phyloP scores from a whole-genome alignment of 2,113 vertebrate species.

The Rhizomys pruinosus region DNA sequence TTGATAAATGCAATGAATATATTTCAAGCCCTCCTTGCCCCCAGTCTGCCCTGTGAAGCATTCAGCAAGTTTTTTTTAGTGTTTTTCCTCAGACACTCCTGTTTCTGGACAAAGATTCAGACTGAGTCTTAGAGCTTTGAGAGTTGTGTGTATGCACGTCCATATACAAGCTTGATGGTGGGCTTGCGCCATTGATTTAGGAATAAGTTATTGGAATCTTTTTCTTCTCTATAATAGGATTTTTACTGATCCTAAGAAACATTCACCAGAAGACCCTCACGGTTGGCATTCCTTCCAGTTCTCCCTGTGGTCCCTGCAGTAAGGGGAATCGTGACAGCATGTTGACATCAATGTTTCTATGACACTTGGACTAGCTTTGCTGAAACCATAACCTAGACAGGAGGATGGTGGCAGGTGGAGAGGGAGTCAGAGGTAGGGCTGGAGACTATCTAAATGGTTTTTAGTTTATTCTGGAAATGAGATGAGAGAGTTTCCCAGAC shows the following conservation, averaged over 20 bases:
- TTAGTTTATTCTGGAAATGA: background rate
- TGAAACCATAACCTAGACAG: background rate
- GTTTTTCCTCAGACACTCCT: background rate
- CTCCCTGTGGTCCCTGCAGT: background rate
- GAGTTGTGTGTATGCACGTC: background rate
- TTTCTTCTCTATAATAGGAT: background rate
- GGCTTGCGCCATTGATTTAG: background rate
- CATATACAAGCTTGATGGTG: background rate
- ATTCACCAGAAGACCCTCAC: background rate
- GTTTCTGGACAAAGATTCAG: background rate
- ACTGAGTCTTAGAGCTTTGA: background rate
- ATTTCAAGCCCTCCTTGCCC: too few species aligned
- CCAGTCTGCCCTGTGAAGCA: too few species aligned
- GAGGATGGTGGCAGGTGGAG: too few species aligned
- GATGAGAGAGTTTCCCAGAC: background rate
- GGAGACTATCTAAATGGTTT: background rate
- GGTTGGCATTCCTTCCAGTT: background rate
- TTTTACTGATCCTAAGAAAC: background rate
- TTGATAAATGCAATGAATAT: too few species aligned
- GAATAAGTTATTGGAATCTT: background rate
- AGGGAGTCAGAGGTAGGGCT: too few species aligned
- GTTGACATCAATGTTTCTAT: background rate
- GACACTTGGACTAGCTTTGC: constrained; percentile 6
- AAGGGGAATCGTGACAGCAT: background rate
- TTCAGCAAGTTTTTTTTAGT: too few species aligned